Percentiles rank a stretch among this genome's conserved stretches.
phyloP scores from a whole-genome alignment of 1,140 invertebrate species.

The Lithobius niger region DNA sequence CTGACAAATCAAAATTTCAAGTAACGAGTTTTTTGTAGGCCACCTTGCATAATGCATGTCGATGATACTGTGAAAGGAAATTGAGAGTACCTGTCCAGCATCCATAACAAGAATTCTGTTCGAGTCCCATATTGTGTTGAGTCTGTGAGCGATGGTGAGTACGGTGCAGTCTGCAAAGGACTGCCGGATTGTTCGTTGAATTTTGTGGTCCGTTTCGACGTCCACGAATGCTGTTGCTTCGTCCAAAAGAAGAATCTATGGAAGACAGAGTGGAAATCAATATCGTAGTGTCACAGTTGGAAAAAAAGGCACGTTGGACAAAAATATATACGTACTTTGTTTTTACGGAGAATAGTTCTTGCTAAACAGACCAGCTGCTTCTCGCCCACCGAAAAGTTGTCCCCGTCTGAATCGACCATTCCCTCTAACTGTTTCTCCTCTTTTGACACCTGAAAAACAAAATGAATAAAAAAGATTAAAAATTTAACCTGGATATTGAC shows the following conservation, averaged over 20 bases:
- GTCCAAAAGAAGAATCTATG: constrained; percentile 37
- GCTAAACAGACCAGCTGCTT: constrained; percentile 33
- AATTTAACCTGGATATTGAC: too few species aligned
- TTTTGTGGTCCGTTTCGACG: constrained; percentile 43
- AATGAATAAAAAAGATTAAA: not conserved
- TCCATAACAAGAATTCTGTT: constrained; percentile 44
- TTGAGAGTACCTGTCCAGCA: constrained; percentile 32
- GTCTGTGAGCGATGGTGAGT: constrained; percentile 40
- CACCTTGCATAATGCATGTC: too few species aligned
- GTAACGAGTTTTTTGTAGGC: not conserved
- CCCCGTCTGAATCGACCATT: constrained; percentile 30
- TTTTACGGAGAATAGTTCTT: constrained; percentile 33
- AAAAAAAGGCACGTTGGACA: not conserved
- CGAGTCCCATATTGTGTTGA: constrained; percentile 41
- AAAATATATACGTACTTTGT: constrained; percentile 30
- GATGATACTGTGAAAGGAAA: too few species aligned
- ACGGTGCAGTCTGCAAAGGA: constrained; percentile 53
- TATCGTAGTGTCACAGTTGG: not conserved
- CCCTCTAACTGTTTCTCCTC: not conserved
- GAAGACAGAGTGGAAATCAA: not conserved
- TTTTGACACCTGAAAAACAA: not conserved
- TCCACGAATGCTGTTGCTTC: constrained; percentile 44
- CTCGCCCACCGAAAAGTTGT: constrained; percentile 41
- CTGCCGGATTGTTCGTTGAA: constrained; percentile 47
- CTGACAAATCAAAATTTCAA: not conserved